Conservation (phyloP, 2,797 vertebrate genomes). For the Sebastes oblongus region DNA sequence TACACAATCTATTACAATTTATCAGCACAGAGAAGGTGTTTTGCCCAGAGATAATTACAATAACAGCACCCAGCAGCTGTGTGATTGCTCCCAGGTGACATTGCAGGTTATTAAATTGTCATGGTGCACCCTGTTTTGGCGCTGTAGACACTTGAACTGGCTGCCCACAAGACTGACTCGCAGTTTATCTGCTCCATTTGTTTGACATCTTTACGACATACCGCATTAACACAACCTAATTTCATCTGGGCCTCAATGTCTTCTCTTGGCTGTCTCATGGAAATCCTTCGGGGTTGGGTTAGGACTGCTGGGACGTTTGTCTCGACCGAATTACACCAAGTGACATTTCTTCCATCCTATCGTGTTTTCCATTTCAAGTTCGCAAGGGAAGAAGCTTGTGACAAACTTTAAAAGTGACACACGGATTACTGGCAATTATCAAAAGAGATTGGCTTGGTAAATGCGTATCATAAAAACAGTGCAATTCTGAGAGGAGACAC, state of each 20-base stretch:
- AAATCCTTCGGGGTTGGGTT: conserved; percentile 79
- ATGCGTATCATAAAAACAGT: conserved; percentile 31
- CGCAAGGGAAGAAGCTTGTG: conserved; percentile 36
- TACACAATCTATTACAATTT: conserved; percentile 41
- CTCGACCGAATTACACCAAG: conserved; percentile 72
- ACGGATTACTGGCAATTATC: conserved; percentile 77
- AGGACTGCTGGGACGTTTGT: conserved; percentile 70
- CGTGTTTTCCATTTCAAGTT: conserved; percentile 58
- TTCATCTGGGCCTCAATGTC: conserved; percentile 71
- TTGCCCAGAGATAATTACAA: conserved; percentile 70
- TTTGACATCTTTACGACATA: conserved; percentile 78
- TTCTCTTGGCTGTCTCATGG: conserved; percentile 68
- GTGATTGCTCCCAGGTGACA: conserved; percentile 74
- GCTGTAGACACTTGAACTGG: conserved; percentile 57
- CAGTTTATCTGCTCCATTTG: conserved; percentile 77
- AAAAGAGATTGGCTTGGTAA: conserved; percentile 25
- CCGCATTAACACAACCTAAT: conserved; percentile 76
- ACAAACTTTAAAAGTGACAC: conserved; percentile 77
- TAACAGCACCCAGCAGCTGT: conserved; percentile 54
- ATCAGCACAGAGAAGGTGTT: conserved; percentile 51
- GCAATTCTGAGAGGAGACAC: background rate
- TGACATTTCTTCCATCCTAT: conserved; percentile 51
- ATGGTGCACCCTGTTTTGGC: conserved; percentile 61
- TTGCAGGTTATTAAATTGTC: conserved; percentile 76
- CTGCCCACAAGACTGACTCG: conserved; percentile 64